A percentile compares a stretch with the other conserved stretches of the same genome.
Evolutionary conservation across 2,888 invertebrate species (phyloP).

Genomic region (Venusia cambrica): DNA sequence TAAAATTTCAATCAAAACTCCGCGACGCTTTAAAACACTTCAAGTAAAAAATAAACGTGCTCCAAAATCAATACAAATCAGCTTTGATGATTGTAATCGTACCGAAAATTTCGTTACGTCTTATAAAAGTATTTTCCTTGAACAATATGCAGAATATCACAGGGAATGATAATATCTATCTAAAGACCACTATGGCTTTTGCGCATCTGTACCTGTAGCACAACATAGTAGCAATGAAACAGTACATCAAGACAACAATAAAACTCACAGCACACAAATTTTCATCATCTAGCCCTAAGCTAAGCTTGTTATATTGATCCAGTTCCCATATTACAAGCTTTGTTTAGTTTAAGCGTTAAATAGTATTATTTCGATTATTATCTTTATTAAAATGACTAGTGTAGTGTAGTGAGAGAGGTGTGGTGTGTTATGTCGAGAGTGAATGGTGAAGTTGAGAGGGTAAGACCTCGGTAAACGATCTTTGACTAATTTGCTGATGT

Average conservation of each 20-base stretch:
- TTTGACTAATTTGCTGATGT: too few relatives aligned
- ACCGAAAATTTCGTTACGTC: conserved; percentile 3
- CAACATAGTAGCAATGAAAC: conserved; percentile 1
- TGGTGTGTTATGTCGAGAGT: too few relatives aligned
- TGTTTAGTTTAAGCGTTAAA: too few relatives aligned
- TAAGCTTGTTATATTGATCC: too few relatives aligned
- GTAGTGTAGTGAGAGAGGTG: too few relatives aligned
- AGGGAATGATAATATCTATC: conserved; percentile 2
- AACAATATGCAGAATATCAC: conserved; percentile 4
- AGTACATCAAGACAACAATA: conserved; percentile 28
- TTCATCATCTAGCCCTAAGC: too few relatives aligned
- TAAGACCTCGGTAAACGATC: too few relatives aligned
- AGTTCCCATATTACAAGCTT: too few relatives aligned
- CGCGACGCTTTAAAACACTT: not conserved
- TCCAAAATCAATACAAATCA: conserved; percentile 1
- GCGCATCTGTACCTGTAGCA: conserved; percentile 5
- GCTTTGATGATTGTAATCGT: not conserved
- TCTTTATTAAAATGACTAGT: too few relatives aligned
- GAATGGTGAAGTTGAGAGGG: too few relatives aligned
- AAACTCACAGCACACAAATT: too few relatives aligned
- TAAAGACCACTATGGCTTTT: not conserved
- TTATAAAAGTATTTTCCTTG: conserved; percentile 6
- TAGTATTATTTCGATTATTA: too few relatives aligned
- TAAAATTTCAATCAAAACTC: conserved; percentile 6
- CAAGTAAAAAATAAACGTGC: conserved; percentile 3